Conservation (phyloP, 2,113 vertebrate species). For the Protomyctophum bolini region DNA sequence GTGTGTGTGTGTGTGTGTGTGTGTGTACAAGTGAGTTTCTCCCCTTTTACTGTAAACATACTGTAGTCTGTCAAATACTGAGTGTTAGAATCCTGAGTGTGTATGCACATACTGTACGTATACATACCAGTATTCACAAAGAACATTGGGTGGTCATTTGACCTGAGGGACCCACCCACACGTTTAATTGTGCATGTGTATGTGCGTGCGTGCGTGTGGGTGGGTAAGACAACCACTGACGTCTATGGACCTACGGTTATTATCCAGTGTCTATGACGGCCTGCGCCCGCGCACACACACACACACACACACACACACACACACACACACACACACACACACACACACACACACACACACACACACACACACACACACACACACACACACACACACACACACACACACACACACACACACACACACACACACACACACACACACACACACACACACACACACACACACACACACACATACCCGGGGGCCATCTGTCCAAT, state of each 20-base stretch:
- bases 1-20: neutral
- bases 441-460: conserved; percentile 20
- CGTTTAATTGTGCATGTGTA: neutral
- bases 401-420: conserved; percentile 20
- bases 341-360: conserved; percentile 11
- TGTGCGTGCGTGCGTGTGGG: neutral
- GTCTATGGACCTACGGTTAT: conserved; percentile 46
- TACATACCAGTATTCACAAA: too few relatives aligned
- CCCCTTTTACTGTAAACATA: too few relatives aligned
- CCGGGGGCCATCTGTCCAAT: conserved; percentile 11
- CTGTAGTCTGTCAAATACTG: too few relatives aligned
- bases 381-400: conserved; percentile 11
- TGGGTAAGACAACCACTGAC: conserved; percentile 40
- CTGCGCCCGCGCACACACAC: conserved; percentile 7
- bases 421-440: conserved; percentile 11
- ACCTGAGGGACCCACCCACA: too few relatives aligned
- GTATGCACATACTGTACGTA: too few relatives aligned
- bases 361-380: conserved; percentile 20
- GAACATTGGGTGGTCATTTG: too few relatives aligned
- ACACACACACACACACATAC: conserved; percentile 7
- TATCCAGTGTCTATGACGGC: conserved; percentile 1
- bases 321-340: conserved; percentile 20
- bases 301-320: conserved; percentile 11
- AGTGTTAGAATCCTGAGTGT: too few relatives aligned
- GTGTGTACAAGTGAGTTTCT: too few relatives aligned